Conservation (phyloP, 2,113 vertebrate genomes). For the Panurus biarmicus region DNA sequence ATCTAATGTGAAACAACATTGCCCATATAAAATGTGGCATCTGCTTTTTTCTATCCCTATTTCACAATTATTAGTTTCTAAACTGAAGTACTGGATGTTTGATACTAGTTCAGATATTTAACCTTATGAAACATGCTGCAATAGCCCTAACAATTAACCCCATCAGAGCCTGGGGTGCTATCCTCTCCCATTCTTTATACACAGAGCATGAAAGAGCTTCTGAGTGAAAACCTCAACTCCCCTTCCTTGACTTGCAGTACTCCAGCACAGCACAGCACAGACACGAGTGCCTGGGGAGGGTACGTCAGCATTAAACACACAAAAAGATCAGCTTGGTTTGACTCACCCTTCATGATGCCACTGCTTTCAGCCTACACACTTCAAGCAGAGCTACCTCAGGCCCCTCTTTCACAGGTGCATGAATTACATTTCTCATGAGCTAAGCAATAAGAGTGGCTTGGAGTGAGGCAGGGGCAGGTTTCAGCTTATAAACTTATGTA, state of each 20-base stretch:
- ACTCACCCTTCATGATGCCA: not conserved
- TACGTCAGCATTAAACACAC: not conserved
- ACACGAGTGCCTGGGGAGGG: not conserved
- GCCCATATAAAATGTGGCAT: not conserved
- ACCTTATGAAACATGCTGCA: not conserved
- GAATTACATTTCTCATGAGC: not conserved
- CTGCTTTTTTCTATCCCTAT: not conserved
- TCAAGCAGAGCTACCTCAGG: not conserved
- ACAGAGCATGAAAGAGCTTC: not conserved
- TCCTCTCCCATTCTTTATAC: not conserved
- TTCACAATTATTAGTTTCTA: not conserved
- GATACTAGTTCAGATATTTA: not conserved
- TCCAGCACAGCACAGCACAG: not conserved
- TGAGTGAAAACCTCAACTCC: not conserved
- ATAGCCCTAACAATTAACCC: not conserved
- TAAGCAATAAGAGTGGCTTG: not conserved
- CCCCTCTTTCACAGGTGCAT: not conserved
- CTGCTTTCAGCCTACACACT: not conserved
- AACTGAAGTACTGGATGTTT: not conserved
- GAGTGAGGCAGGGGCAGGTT: not conserved
- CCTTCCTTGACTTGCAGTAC: not conserved
- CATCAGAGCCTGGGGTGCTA: fast-evolving
- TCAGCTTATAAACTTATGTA: not conserved
- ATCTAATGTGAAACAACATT: not conserved
- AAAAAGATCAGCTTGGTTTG: not conserved